Evolutionary conservation across 2,888 invertebrate genomes (phyloP).

Genomic region (Choristoneura rosaceana): DNA sequence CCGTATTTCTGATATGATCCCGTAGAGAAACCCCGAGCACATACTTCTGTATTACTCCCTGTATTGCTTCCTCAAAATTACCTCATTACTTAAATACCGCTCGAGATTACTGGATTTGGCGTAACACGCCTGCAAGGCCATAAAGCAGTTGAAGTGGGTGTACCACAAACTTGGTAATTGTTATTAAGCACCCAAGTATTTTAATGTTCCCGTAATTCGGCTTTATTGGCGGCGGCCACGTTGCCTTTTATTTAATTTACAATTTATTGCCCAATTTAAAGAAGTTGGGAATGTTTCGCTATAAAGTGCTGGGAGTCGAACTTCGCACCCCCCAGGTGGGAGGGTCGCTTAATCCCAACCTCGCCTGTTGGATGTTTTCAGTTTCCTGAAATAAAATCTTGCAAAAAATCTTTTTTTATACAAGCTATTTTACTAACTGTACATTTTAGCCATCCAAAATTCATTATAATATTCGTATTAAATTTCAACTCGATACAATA

Average conservation of each 20-base stretch:
- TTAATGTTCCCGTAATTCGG: constrained; percentile 37
- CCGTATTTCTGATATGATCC: no score
- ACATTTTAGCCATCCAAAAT: not conserved
- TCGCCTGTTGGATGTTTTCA: no score
- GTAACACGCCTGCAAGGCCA: not conserved
- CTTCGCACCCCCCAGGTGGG: not conserved
- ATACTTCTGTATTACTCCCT: no score
- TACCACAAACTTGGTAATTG: constrained; percentile 34
- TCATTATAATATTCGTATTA: no score
- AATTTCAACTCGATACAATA: no score
- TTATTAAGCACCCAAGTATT: constrained; percentile 37
- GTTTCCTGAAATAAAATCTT: no score
- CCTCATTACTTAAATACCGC: no score
- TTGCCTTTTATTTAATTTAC: constrained; percentile 13
- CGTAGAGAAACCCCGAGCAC: no score
- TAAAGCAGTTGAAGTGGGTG: not conserved
- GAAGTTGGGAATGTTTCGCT: constrained; percentile 16
- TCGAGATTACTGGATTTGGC: no score
- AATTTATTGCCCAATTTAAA: constrained; percentile 27
- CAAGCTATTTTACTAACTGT: not conserved
- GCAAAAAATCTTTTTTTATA: no score
- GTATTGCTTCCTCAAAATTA: no score
- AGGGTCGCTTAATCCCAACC: not conserved
- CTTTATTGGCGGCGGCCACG: constrained; percentile 34
- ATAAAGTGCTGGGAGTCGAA: not conserved